These are phyloP conservation scores for Argyrosomus regius DNA, from an alignment of 2,797 vertebrate genomes.

Conservation along the genomic window DNA sequence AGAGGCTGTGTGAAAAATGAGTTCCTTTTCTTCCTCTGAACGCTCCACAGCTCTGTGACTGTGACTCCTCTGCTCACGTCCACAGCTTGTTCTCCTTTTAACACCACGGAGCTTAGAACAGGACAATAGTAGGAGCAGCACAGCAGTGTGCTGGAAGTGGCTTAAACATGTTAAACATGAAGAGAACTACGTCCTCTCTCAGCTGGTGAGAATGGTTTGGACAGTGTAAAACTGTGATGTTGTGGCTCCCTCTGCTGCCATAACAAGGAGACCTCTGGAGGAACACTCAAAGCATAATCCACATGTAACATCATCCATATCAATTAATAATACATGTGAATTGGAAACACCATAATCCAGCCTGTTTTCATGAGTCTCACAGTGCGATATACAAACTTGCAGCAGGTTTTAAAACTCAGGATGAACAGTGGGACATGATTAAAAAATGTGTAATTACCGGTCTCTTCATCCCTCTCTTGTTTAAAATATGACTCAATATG, in stretches of 20 bases:
- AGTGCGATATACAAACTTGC: not conserved
- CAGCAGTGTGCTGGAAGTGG: not conserved
- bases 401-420: not conserved
- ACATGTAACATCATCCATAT: too few species aligned
- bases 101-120: not conserved
- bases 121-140: not conserved
- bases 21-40: slow-evolving; percentile 36
- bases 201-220: not conserved
- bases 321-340: too few species aligned
- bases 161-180: not conserved
- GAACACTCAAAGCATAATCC: too few species aligned
- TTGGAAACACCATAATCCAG: not conserved
- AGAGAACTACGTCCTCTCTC: not conserved
- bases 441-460: too few species aligned
- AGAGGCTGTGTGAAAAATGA: slow-evolving; percentile 49
- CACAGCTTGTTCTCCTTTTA: not conserved
- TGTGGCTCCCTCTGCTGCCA: slow-evolving; percentile 58
- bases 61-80: slow-evolving; percentile 8
- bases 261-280: not conserved
- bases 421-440: not conserved
- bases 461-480: too few species aligned
- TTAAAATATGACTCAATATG: too few species aligned
- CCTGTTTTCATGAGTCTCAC: not conserved
- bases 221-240: slow-evolving; percentile 1
- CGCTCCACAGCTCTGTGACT: slow-evolving; percentile 21